Evolutionary conservation across 2,113 vertebrate species (phyloP).

Genomic region (Neopipo cinnamomea): DNA sequence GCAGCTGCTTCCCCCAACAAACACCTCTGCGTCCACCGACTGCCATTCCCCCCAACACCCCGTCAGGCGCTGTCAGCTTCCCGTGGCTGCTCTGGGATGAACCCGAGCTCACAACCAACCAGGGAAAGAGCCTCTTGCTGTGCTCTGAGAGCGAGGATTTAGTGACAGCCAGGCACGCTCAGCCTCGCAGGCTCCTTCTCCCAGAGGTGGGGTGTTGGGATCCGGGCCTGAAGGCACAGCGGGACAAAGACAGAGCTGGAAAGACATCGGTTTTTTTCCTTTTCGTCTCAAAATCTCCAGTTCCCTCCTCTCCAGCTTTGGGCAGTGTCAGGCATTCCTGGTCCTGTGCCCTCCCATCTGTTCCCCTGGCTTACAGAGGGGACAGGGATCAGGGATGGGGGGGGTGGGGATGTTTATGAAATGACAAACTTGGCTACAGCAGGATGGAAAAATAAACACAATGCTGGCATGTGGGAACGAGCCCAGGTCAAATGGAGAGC

Average conservation of each 20-base stretch:
- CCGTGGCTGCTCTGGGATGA: neutral
- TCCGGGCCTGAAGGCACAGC: neutral
- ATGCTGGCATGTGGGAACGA: neutral
- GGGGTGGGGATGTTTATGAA: neutral
- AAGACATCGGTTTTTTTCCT: neutral
- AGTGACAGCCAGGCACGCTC: neutral
- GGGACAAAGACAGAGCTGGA: neutral
- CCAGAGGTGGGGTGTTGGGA: neutral
- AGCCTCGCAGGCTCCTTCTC: neutral
- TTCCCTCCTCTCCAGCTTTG: neutral
- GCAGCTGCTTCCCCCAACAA: conserved; percentile 14
- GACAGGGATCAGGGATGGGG: neutral
- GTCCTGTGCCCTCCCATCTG: conserved; percentile 36
- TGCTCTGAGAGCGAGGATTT: neutral
- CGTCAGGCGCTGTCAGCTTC: neutral
- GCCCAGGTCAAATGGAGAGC: neutral
- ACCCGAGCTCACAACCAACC: neutral
- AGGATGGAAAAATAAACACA: conserved; percentile 20
- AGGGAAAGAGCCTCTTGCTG: neutral
- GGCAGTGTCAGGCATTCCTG: neutral
- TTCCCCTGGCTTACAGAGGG: neutral
- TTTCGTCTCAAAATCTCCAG: neutral
- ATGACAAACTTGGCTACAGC: neutral
- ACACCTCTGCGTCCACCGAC: neutral
- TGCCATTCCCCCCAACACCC: neutral